A percentile compares a stretch with the other conserved stretches of the same genome.
Conservation (phyloP, 2,113 vertebrate genomes). For the Cololabis saira region DNA sequence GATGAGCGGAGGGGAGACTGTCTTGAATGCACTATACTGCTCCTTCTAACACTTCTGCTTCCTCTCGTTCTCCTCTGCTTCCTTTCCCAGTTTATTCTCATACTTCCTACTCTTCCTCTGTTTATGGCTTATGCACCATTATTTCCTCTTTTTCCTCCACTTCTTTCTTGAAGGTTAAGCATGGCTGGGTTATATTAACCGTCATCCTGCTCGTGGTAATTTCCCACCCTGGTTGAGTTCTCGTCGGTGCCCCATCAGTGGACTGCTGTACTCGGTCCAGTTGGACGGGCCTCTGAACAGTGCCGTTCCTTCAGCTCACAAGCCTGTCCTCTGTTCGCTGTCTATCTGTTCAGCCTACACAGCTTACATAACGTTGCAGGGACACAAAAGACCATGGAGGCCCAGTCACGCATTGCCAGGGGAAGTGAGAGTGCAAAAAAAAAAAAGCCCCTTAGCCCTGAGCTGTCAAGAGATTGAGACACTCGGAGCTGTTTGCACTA, state of each 20-base stretch:
- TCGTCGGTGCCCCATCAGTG: conserved; percentile 44
- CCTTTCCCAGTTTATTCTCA: conserved; percentile 16
- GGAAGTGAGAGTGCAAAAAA: conserved; percentile 62
- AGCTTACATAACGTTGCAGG: conserved; percentile 62
- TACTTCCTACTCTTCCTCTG: neutral
- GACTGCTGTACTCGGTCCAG: conserved; percentile 52
- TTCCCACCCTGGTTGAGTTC: conserved; percentile 55
- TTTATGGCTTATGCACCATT: too few relatives aligned
- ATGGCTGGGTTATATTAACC: conserved; percentile 6
- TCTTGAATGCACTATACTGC: conserved; percentile 19
- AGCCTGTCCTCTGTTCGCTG: conserved; percentile 54
- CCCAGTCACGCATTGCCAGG: conserved; percentile 53
- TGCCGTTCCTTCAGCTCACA: conserved; percentile 62
- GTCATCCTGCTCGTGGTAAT: conserved; percentile 17
- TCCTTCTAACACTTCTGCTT: conserved; percentile 17
- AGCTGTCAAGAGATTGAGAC: conserved; percentile 48
- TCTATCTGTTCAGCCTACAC: conserved; percentile 54
- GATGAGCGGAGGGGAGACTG: too few relatives aligned
- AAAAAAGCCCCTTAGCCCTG: conserved; percentile 37
- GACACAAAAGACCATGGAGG: conserved; percentile 62
- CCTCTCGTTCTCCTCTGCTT: conserved; percentile 12
- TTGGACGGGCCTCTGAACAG: conserved; percentile 63
- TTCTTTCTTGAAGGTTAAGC: too few relatives aligned
- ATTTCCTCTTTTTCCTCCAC: too few relatives aligned
- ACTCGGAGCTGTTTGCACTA: conserved; percentile 13